phyloP scores from a whole-genome alignment of 2,888 invertebrate genomes.

The Vesta saturnalis region DNA sequence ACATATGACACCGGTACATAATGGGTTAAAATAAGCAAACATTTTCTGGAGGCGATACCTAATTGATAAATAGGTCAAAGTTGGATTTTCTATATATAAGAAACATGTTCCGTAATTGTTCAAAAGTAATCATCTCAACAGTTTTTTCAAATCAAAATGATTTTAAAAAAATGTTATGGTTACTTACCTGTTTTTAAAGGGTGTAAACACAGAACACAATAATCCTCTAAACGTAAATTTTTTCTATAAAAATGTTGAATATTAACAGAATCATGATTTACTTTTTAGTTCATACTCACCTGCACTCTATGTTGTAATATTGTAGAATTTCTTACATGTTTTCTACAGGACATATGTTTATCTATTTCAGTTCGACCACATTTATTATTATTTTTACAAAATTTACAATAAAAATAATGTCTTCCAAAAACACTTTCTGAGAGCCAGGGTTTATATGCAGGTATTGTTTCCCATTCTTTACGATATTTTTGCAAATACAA shows the following conservation, averaged over 20 bases:
- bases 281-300: too few relatives aligned
- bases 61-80: too few relatives aligned
- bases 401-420: slow-evolving; percentile 58
- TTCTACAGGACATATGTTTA: slow-evolving; percentile 58
- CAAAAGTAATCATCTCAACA: too few relatives aligned
- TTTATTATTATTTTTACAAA: slow-evolving; percentile 59
- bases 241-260: too few relatives aligned
- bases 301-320: slow-evolving; percentile 27
- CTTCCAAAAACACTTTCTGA: slow-evolving; percentile 57
- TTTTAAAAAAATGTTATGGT: too few relatives aligned
- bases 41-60: too few relatives aligned
- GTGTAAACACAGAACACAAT: slow-evolving; percentile 57
- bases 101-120: too few relatives aligned
- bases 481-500: slow-evolving; percentile 57
- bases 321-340: slow-evolving; percentile 52
- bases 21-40: too few relatives aligned
- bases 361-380: slow-evolving; percentile 58
- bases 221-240: slow-evolving; percentile 57
- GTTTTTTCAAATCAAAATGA: too few relatives aligned
- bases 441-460: slow-evolving; percentile 57
- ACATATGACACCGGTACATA: too few relatives aligned
- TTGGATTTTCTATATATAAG: too few relatives aligned
- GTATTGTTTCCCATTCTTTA: slow-evolving; percentile 59
- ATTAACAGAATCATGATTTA: too few relatives aligned
- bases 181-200: slow-evolving; percentile 50